These are phyloP conservation scores for Trichoplax adhaerens DNA, from an alignment of 37 sponge, comb jelly and placozoan species.

Conservation along the genomic window DNA sequence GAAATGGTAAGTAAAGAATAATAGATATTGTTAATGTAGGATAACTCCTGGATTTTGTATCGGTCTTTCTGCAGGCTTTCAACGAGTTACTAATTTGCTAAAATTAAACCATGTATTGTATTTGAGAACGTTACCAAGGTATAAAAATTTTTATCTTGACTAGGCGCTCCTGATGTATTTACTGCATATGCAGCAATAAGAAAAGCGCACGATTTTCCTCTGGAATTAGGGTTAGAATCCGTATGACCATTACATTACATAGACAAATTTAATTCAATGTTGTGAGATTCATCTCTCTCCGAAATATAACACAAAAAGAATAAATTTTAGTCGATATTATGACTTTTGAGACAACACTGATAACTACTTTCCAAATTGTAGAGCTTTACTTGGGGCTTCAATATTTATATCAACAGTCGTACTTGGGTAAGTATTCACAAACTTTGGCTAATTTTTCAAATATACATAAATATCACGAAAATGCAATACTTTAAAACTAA, in stretches of 20 bases:
- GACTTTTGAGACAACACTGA: neutral
- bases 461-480: no score
- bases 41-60: no score
- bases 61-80: no score
- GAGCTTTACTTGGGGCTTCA: conserved; percentile 61
- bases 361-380: neutral
- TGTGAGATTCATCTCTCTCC: no score
- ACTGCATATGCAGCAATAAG: conserved; percentile 55
- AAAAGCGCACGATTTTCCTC: conserved; percentile 18
- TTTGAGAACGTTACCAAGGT: no score
- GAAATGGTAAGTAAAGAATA: no score
- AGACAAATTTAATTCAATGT: neutral
- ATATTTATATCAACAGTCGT: conserved; percentile 66
- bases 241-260: neutral
- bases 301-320: neutral
- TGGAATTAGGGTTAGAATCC: conserved; percentile 40
- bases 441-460: no score
- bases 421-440: conserved; percentile 22
- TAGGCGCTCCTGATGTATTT: conserved; percentile 75
- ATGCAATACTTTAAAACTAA: no score
- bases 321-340: neutral
- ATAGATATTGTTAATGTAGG: no score
- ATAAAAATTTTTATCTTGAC: no score
- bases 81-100: no score
- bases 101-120: no score